phyloP scores from a whole-genome alignment of 2,888 invertebrate genomes.

The Miltochrista miniata region DNA sequence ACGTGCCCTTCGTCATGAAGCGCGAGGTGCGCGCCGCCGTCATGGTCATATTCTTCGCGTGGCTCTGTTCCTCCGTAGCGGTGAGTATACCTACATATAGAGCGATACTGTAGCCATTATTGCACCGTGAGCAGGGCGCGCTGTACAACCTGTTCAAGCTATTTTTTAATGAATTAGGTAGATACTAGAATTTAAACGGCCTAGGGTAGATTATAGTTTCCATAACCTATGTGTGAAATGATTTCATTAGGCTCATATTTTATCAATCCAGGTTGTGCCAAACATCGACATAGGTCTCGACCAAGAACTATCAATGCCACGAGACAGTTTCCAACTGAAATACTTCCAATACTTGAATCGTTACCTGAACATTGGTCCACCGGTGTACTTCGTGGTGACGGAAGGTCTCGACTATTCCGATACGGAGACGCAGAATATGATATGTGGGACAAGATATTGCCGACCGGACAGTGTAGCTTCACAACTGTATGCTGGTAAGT shows the following conservation, averaged over 20 bases:
- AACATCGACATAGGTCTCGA: conserved; percentile 97
- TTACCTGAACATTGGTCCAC: conserved; percentile 95
- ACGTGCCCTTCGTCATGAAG: conserved; percentile 93
- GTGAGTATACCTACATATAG: conserved; percentile 47
- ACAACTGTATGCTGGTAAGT: conserved; percentile 86
- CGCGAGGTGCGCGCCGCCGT: conserved; percentile 88
- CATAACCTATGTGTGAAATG: no score
- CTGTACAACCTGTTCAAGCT: conserved; percentile 94
- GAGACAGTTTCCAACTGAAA: conserved; percentile 97
- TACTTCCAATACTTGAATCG: conserved; percentile 94
- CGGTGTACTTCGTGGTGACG: conserved; percentile 96
- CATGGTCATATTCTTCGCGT: conserved; percentile 94
- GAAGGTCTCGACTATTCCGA: conserved; percentile 89
- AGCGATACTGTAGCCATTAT: no score
- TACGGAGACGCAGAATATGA: conserved; percentile 88
- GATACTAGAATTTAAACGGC: no score
- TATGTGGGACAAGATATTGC: conserved; percentile 92
- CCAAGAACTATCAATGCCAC: conserved; percentile 98
- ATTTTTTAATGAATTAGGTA: no score
- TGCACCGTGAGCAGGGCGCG: conserved; percentile 87
- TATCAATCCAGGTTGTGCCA: conserved; percentile 86
- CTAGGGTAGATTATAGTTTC: no score
- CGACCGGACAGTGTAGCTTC: conserved; percentile 89
- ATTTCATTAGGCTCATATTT: no score
- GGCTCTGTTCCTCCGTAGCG: conserved; percentile 94